A percentile compares a stretch with the other conserved stretches of the same genome.
phyloP scores from a whole-genome alignment of 2,888 invertebrate species.

The Thecophora atra region DNA sequence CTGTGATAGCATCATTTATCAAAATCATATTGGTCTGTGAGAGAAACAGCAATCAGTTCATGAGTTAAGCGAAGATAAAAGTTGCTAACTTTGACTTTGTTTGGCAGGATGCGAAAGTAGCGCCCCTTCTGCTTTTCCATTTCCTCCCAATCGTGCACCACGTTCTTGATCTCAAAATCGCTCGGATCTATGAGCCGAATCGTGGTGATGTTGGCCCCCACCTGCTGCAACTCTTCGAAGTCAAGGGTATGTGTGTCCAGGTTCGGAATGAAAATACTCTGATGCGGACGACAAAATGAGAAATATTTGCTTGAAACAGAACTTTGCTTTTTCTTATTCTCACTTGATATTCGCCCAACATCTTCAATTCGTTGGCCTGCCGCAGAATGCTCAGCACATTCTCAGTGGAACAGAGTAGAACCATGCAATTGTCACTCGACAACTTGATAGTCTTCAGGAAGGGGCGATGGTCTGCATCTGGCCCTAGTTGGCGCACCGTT shows the following conservation, averaged over 20 bases:
- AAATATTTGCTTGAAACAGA: background rate
- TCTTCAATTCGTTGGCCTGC: slow-evolving; percentile 83
- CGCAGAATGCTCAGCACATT: slow-evolving; percentile 73
- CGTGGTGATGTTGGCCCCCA: slow-evolving; percentile 62
- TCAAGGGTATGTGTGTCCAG: slow-evolving; percentile 66
- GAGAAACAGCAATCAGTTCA: background rate
- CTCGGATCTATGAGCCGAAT: slow-evolving; percentile 64
- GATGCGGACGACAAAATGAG: slow-evolving; percentile 12
- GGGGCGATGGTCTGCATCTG: slow-evolving; percentile 70
- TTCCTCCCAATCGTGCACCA: slow-evolving; percentile 65
- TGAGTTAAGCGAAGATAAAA: background rate
- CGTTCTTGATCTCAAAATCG: slow-evolving; percentile 61
- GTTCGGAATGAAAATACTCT: slow-evolving; percentile 70
- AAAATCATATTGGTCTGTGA: slow-evolving; percentile 74
- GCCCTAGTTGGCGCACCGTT: slow-evolving; percentile 74
- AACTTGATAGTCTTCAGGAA: slow-evolving; percentile 80
- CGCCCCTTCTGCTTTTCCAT: slow-evolving; percentile 58
- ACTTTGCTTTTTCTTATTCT: background rate
- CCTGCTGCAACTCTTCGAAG: slow-evolving; percentile 67
- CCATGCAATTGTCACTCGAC: slow-evolving; percentile 75
- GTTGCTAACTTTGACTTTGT: slow-evolving; percentile 53
- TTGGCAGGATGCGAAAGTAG: slow-evolving; percentile 54
- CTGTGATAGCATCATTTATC: slow-evolving; percentile 75
- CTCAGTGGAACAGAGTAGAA: slow-evolving; percentile 80
- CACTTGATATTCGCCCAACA: slow-evolving; percentile 83